phyloP scores from a whole-genome alignment of 1,140 invertebrate species.

The Zeugodacus cucurbitae region DNA sequence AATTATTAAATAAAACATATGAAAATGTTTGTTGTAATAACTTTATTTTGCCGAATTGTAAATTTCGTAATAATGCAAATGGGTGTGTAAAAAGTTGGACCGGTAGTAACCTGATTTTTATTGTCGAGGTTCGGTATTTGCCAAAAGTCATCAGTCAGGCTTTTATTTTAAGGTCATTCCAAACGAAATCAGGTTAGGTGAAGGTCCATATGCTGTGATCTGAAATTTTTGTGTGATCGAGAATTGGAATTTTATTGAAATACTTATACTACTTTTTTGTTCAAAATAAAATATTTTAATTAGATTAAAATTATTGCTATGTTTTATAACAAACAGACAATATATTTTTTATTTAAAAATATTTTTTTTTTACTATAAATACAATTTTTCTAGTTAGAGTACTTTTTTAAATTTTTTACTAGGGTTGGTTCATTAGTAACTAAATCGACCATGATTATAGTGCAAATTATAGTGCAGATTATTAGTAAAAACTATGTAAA shows the following conservation, averaged over 20 bases:
- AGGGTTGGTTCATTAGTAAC: too few relatives aligned
- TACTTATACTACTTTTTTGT: not conserved
- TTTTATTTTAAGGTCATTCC: not conserved
- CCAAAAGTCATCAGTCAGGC: not conserved
- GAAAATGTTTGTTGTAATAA: not conserved
- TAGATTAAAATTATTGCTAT: too few relatives aligned
- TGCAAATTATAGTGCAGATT: too few relatives aligned
- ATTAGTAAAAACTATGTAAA: too few relatives aligned
- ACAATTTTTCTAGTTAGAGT: too few relatives aligned
- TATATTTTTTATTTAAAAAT: too few relatives aligned
- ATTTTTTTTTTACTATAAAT: too few relatives aligned
- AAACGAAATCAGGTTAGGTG: not conserved
- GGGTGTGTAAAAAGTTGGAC: not conserved
- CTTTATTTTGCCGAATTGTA: not conserved
- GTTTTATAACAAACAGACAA: too few relatives aligned
- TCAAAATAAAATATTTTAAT: too few relatives aligned
- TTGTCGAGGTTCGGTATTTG: not conserved
- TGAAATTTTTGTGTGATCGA: not conserved
- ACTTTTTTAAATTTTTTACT: too few relatives aligned
- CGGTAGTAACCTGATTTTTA: constrained; percentile 1
- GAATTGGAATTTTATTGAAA: not conserved
- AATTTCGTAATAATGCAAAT: not conserved
- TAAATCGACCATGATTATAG: too few relatives aligned
- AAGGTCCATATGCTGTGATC: not conserved
- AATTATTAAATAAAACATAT: not conserved